These are phyloP conservation scores for Candoia aspera DNA, from an alignment of 2,113 vertebrate genomes.

Conservation along the genomic window DNA sequence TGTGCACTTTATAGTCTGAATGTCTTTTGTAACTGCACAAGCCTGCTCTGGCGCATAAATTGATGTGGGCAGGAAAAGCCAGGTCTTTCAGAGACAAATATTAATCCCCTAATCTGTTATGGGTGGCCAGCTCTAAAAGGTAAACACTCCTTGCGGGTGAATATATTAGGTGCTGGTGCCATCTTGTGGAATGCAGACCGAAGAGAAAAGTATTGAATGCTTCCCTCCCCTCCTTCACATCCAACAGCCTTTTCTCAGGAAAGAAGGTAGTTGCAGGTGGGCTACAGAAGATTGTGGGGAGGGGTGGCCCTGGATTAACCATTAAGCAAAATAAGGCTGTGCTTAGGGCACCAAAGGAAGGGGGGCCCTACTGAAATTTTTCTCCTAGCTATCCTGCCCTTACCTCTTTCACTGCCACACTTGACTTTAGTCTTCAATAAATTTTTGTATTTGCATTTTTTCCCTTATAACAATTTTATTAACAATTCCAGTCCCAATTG, in stretches of 20 bases:
- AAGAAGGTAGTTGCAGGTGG: background rate
- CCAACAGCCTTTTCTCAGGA: background rate
- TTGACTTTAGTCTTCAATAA: background rate
- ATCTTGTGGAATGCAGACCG: constrained; percentile 69
- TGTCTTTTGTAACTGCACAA: constrained; percentile 75
- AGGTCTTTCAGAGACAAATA: constrained; percentile 75
- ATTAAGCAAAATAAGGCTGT: background rate
- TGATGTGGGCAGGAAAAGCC: constrained; percentile 77
- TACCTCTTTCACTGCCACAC: background rate
- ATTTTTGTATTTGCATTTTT: background rate
- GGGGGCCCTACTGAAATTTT: background rate
- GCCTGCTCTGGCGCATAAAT: constrained; percentile 68
- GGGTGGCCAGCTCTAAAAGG: constrained; percentile 67
- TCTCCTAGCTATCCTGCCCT: background rate
- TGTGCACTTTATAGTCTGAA: constrained; percentile 69
- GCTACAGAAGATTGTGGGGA: background rate
- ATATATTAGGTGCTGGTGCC: constrained; percentile 69
- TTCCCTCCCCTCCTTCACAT: background rate
- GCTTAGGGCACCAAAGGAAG: background rate
- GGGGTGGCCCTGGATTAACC: background rate
- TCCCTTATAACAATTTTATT: background rate
- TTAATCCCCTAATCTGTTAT: constrained; percentile 75
- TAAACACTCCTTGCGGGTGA: constrained; percentile 51
- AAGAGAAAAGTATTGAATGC: constrained; percentile 43
- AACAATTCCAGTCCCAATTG: too few relatives aligned